Percentiles rank a stretch among this genome's conserved stretches.
Evolutionary conservation across 2,797 vertebrate species (phyloP).

Genomic region (Scolopax rusticola): DNA sequence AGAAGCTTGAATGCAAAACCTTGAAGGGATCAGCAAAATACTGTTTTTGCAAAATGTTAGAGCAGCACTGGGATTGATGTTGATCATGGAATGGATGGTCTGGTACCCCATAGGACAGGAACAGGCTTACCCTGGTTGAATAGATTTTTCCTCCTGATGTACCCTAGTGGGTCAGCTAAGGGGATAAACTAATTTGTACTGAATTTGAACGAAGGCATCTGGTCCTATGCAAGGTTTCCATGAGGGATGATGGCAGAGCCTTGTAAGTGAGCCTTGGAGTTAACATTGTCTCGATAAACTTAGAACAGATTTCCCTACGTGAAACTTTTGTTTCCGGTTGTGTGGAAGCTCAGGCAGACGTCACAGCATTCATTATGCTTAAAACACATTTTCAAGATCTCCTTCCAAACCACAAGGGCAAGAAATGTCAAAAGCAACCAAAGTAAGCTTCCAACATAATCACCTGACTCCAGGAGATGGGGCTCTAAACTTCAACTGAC

Average conservation of each 20-base stretch:
- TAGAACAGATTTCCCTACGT: neutral
- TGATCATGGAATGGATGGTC: neutral
- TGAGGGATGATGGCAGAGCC: neutral
- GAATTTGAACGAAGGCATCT: neutral
- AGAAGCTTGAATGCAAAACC: neutral
- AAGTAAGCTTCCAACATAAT: neutral
- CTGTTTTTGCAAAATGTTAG: neutral
- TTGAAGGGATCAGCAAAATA: neutral
- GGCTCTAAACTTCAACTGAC: conserved; percentile 14
- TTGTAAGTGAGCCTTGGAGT: neutral
- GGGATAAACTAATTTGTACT: neutral
- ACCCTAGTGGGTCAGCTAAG: neutral
- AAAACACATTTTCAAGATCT: conserved; percentile 40
- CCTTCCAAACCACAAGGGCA: conserved; percentile 36
- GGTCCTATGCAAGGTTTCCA: neutral
- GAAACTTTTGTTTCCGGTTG: conserved; percentile 7
- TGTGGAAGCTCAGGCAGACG: conserved; percentile 13
- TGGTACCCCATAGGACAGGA: neutral
- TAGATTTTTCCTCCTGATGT: neutral
- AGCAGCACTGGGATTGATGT: neutral
- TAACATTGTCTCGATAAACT: conserved; percentile 34
- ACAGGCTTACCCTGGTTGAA: neutral
- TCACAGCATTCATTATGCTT: neutral
- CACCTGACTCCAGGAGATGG: conserved; percentile 30
- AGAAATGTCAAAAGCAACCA: conserved; percentile 37